These are phyloP conservation scores for Prunella strophiata DNA, from an alignment of 2,797 vertebrate genomes.

Conservation along the genomic window DNA sequence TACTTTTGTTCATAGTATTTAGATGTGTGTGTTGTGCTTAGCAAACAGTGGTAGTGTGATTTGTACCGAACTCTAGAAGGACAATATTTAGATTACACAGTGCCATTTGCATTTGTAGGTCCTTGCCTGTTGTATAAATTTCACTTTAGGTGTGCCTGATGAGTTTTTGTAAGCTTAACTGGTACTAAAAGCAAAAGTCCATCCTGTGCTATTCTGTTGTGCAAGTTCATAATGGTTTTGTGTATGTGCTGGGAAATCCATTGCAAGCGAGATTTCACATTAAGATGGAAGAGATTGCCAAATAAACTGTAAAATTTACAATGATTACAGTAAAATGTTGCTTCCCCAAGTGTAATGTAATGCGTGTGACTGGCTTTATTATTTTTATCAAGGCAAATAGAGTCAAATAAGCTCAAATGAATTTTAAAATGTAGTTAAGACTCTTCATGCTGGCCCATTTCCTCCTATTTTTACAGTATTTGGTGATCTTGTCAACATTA, in stretches of 20 bases:
- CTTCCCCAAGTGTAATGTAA: neutral
- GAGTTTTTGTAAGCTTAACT: neutral
- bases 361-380: neutral
- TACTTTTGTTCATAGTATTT: neutral
- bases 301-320: constrained; percentile 53
- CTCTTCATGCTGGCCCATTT: neutral
- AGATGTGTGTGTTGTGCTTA: neutral
- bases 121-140: constrained; percentile 57
- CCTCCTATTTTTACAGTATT: constrained; percentile 37
- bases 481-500: constrained; percentile 23
- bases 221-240: neutral
- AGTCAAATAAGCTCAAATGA: neutral
- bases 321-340: neutral
- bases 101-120: neutral
- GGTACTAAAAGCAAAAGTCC: neutral
- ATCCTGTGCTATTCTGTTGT: constrained; percentile 8
- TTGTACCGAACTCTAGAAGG: neutral
- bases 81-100: neutral
- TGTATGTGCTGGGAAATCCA: neutral
- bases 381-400: neutral
- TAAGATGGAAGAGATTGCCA: constrained; percentile 45
- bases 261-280: neutral
- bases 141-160: neutral
- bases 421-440: neutral
- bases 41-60: neutral